A percentile compares a stretch with the other conserved stretches of the same genome.
Evolutionary conservation across 2,888 invertebrate species (phyloP).

Genomic region (Drosophila dives): DNA sequence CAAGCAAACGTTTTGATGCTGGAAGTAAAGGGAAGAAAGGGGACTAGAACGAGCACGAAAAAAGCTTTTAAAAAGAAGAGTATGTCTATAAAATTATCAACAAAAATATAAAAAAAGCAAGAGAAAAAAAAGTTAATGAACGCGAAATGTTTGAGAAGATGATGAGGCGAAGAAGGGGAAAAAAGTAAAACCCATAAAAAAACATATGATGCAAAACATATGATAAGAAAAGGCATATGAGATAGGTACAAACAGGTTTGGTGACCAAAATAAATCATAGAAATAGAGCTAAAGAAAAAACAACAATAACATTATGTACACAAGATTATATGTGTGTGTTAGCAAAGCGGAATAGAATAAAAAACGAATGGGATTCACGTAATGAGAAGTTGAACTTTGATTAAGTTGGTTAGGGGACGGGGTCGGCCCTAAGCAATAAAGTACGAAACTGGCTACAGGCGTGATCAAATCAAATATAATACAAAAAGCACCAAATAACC

Average conservation of each 20-base stretch:
- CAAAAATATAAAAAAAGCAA: slow-evolving; percentile 35
- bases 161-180: background rate
- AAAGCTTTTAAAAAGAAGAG: slow-evolving; percentile 31
- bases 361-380: slow-evolving; percentile 54
- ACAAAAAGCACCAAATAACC: slow-evolving; percentile 1
- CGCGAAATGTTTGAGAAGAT: slow-evolving; percentile 54
- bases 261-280: slow-evolving; percentile 1
- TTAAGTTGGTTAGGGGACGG: background rate
- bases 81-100: slow-evolving; percentile 58
- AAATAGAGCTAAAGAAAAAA: slow-evolving; percentile 5
- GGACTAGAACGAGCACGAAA: slow-evolving; percentile 20
- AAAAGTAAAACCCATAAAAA: slow-evolving; percentile 38
- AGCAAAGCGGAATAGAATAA: slow-evolving; percentile 34
- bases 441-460: slow-evolving; percentile 47
- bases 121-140: slow-evolving; percentile 57
- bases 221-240: slow-evolving; percentile 51
- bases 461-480: slow-evolving; percentile 41
- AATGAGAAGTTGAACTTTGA: slow-evolving; percentile 38
- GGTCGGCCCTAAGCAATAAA: slow-evolving; percentile 51
- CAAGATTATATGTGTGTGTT: slow-evolving; percentile 12
- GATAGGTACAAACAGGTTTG: slow-evolving; percentile 12
- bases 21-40: slow-evolving; percentile 21
- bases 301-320: slow-evolving; percentile 11
- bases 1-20: slow-evolving; percentile 44
- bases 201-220: slow-evolving; percentile 66